A percentile compares a stretch with the other conserved stretches of the same genome.
Conservation (phyloP, 2,797 vertebrate genomes). For the Leptatherina wallacei region DNA sequence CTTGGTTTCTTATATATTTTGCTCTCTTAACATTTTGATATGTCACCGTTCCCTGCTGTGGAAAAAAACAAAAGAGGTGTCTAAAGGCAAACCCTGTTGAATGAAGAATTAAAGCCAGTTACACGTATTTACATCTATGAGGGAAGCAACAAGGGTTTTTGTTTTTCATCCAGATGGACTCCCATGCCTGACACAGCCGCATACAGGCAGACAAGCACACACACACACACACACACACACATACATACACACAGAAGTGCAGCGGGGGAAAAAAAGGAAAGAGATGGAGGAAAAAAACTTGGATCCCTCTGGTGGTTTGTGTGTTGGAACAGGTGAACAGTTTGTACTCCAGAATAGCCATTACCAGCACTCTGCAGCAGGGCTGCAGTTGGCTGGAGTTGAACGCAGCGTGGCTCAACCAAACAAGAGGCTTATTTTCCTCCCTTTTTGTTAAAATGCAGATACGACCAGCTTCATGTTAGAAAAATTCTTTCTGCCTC, state of each 20-base stretch:
- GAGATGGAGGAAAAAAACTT: constrained; percentile 77
- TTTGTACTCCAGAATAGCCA: constrained; percentile 90
- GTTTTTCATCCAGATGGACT: constrained; percentile 87
- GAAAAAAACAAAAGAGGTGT: constrained; percentile 58
- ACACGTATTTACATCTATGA: constrained; percentile 86
- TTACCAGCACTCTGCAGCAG: constrained; percentile 88
- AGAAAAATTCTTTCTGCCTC: constrained; percentile 66
- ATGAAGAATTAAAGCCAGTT: constrained; percentile 82
- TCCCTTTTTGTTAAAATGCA: constrained; percentile 82
- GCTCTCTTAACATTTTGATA: constrained; percentile 16
- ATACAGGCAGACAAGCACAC: constrained; percentile 67
- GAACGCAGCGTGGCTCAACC: constrained; percentile 83
- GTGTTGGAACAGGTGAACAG: constrained; percentile 90
- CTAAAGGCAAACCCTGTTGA: constrained; percentile 75
- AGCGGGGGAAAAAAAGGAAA: constrained; percentile 67
- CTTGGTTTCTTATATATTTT: constrained; percentile 22
- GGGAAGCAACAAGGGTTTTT: constrained; percentile 79
- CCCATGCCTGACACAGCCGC: constrained; percentile 77
- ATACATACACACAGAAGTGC: constrained; percentile 64
- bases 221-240: constrained; percentile 56
- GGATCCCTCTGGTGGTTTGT: constrained; percentile 86
- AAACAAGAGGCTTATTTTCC: constrained; percentile 84
- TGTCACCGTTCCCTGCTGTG: constrained; percentile 41
- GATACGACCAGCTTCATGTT: constrained; percentile 78
- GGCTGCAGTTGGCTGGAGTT: constrained; percentile 86